phyloP scores from a whole-genome alignment of 1,140 invertebrate genomes.

The Eurosta solidaginis region DNA sequence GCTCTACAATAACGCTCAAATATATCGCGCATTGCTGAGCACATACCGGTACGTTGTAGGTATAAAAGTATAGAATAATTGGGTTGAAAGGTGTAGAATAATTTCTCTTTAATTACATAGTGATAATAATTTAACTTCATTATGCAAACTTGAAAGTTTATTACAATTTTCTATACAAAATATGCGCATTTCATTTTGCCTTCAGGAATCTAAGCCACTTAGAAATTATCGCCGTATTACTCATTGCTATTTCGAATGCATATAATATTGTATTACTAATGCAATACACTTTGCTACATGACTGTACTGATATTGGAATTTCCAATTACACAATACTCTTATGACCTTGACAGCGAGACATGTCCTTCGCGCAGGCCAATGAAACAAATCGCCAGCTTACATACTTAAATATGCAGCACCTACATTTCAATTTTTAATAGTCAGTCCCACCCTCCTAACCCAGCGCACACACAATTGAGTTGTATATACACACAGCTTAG shows the following conservation, averaged over 20 bases:
- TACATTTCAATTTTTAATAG: neutral
- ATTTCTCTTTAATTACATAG: too few relatives aligned
- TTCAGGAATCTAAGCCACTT: too few relatives aligned
- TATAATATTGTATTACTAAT: constrained; percentile 9
- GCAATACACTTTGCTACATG: neutral
- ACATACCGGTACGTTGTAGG: too few relatives aligned
- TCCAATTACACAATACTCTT: neutral
- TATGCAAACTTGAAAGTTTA: too few relatives aligned
- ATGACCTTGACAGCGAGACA: constrained; percentile 20
- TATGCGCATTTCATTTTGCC: too few relatives aligned
- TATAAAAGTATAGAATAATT: too few relatives aligned
- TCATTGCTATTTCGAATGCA: neutral
- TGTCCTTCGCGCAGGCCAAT: constrained; percentile 8
- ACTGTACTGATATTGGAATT: neutral
- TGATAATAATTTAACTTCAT: too few relatives aligned
- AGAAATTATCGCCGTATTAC: neutral
- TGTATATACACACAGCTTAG: neutral
- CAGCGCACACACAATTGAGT: neutral
- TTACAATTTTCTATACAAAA: too few relatives aligned
- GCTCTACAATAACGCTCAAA: too few relatives aligned
- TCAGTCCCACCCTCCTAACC: neutral
- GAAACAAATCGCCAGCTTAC: neutral
- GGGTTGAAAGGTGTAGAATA: too few relatives aligned
- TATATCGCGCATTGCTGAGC: too few relatives aligned
- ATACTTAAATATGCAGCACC: too few relatives aligned